Evolutionary conservation across 2,888 invertebrate genomes (phyloP).

Genomic region (Eupsilia transversa): DNA sequence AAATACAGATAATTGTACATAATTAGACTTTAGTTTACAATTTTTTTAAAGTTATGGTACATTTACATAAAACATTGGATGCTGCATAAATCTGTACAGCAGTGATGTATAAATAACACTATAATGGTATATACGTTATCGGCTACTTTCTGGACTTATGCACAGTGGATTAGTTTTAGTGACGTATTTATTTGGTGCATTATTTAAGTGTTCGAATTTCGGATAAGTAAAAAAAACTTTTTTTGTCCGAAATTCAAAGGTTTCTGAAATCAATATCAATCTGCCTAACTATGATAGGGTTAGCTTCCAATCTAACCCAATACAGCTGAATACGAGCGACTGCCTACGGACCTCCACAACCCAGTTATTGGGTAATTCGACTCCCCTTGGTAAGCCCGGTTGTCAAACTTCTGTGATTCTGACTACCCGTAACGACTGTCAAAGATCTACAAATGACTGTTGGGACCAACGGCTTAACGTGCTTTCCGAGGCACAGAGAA

Average conservation of each 20-base stretch:
- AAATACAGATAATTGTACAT: too few species aligned
- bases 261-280: not conserved
- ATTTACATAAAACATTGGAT: too few species aligned
- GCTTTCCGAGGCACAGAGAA: not conserved
- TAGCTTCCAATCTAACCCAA: not conserved
- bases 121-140: constrained; percentile 59
- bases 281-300: not conserved
- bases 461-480: not conserved
- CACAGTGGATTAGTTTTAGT: constrained; percentile 1
- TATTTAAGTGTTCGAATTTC: not conserved
- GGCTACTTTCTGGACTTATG: constrained; percentile 22
- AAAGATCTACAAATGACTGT: not conserved
- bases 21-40: too few species aligned
- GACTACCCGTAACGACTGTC: not conserved
- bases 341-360: not conserved
- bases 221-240: too few species aligned
- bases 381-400: not conserved
- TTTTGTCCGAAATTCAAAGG: not conserved
- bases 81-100: too few species aligned
- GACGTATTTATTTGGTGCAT: not conserved
- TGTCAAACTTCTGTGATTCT: not conserved
- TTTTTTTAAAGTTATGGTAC: too few species aligned
- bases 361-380: not conserved
- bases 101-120: constrained; percentile 63
- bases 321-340: not conserved